A percentile compares a stretch with the other conserved stretches of the same genome.
Evolutionary conservation across 2,888 invertebrate species (phyloP).

Genomic region (Steromphala cineraria): DNA sequence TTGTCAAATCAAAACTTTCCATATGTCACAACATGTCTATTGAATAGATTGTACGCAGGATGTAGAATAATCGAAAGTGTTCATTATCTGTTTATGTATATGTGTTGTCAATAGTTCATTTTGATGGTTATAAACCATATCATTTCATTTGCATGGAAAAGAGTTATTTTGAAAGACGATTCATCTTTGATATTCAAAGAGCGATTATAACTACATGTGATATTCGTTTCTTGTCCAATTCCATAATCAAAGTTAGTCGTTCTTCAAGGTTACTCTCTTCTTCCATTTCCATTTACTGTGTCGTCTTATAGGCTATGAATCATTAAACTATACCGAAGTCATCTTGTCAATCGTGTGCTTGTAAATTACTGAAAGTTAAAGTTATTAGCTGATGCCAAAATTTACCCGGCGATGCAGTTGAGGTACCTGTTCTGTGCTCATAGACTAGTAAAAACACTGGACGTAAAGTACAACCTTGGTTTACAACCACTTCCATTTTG

Average conservation of each 20-base stretch:
- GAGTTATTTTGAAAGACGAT: not conserved
- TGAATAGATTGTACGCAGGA: conserved; percentile 19
- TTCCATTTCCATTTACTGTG: not conserved
- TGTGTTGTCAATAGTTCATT: conserved; percentile 18
- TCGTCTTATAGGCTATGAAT: not conserved
- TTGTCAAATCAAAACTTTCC: conserved; percentile 24
- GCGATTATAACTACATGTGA: not conserved
- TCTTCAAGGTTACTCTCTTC: not conserved
- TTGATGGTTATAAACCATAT: conserved; percentile 17
- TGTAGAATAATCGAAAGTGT: conserved; percentile 14
- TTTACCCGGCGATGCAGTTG: not conserved
- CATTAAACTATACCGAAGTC: not conserved
- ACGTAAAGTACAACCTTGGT: not conserved
- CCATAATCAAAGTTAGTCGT: conserved; percentile 7
- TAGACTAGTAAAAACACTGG: conserved; percentile 1
- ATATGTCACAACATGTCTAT: conserved; percentile 15
- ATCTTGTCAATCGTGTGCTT: conserved; percentile 11
- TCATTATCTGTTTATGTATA: conserved; percentile 13
- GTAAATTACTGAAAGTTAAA: conserved; percentile 11
- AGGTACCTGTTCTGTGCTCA: conserved; percentile 3
- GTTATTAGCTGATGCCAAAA: conserved; percentile 20
- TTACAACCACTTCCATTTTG: conserved; percentile 10
- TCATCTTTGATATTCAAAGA: not conserved
- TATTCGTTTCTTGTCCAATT: not conserved
- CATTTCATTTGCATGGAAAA: conserved; percentile 15